A percentile compares a stretch with the other conserved stretches of the same genome.
Evolutionary conservation across 2,113 vertebrate genomes (phyloP).

Genomic region (Catharus bicknelli): DNA sequence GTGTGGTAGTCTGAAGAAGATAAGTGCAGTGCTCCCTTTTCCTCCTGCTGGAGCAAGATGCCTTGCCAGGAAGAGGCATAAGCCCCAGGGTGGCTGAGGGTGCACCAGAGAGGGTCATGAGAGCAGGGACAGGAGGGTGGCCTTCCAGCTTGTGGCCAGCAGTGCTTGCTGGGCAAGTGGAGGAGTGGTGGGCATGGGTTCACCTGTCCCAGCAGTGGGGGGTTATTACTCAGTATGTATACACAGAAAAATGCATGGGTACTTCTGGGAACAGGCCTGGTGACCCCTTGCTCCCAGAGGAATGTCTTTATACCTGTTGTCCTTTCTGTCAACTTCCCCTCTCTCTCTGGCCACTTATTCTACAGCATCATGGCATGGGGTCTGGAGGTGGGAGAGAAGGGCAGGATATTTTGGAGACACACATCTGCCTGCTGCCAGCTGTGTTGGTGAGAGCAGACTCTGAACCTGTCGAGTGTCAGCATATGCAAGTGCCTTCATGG

Average conservation of each 20-base stretch:
- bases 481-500: background rate
- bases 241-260: background rate
- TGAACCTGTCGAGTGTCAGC: background rate
- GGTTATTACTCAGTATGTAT: background rate
- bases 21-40: background rate
- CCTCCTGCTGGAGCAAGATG: background rate
- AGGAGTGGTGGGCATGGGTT: accelerated
- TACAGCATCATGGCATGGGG: background rate
- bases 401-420: background rate
- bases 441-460: accelerated
- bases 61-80: background rate
- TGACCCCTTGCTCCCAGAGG: background rate
- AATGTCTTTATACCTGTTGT: background rate
- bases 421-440: background rate
- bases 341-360: background rate
- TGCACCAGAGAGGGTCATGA: background rate
- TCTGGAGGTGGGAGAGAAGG: background rate
- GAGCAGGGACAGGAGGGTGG: background rate
- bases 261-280: background rate
- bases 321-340: background rate
- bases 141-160: accelerated
- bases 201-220: background rate
- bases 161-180: background rate
- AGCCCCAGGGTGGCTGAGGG: background rate
- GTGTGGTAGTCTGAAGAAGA: background rate